Evolutionary conservation across 2,888 invertebrate species (phyloP).

Genomic region (Archips crataeganus): DNA sequence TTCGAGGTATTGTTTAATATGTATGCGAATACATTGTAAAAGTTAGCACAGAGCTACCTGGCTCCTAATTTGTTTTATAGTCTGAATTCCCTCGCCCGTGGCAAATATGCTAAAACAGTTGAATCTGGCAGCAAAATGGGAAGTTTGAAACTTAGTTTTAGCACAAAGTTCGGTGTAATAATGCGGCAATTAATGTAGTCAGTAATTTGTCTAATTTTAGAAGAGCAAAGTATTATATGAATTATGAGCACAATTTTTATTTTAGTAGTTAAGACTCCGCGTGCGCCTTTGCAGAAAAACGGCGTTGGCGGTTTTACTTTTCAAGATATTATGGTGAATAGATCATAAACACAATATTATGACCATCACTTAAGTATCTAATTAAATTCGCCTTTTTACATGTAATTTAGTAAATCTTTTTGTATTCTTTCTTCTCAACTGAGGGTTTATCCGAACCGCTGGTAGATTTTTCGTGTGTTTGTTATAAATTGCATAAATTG

Average conservation of each 20-base stretch:
- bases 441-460: no score
- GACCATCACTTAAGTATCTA: no score
- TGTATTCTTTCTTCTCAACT: no score
- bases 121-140: not conserved
- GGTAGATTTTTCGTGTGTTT: no score
- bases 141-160: conserved; percentile 5
- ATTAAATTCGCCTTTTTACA: no score
- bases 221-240: not conserved
- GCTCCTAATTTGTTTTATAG: conserved; percentile 4
- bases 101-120: conserved; percentile 10
- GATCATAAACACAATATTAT: no score
- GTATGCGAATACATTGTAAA: not conserved
- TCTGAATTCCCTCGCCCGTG: not conserved
- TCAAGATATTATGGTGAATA: no score
- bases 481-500: no score
- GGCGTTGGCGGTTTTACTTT: not conserved
- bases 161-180: conserved; percentile 5
- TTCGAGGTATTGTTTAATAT: not conserved
- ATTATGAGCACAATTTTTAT: no score
- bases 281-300: no score
- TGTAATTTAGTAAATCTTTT: no score
- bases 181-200: conserved; percentile 16
- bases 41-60: not conserved
- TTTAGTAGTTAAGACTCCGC: no score
- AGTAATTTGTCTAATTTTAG: not conserved